Evolutionary conservation across 2,113 vertebrate species (phyloP).

Genomic region (Semicossyphus pulcher): DNA sequence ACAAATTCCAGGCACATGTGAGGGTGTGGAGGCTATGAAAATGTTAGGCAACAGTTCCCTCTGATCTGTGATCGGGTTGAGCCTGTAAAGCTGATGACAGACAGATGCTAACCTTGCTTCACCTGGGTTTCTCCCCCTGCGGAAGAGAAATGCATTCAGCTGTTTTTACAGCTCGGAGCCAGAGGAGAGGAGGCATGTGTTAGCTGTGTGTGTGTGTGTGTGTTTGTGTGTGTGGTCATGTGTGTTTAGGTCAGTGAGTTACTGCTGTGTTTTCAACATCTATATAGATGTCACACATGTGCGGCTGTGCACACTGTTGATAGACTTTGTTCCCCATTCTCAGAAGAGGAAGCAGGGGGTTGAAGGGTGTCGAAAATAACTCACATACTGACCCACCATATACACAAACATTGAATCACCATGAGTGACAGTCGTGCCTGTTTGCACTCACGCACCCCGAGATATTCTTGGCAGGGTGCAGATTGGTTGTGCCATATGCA

Average conservation of each 20-base stretch:
- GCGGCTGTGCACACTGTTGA: constrained; percentile 10
- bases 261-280: constrained; percentile 18
- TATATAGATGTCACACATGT: constrained; percentile 3
- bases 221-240: constrained; percentile 16
- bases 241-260: constrained; percentile 6
- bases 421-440: constrained; percentile 45
- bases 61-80: neutral
- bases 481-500: constrained; percentile 8
- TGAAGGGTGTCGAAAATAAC: neutral
- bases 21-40: constrained; percentile 1
- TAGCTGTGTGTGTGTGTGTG: neutral
- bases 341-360: constrained; percentile 38
- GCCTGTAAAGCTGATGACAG: neutral
- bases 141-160: neutral
- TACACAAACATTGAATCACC: constrained; percentile 23
- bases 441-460: constrained; percentile 14
- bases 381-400: neutral
- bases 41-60: neutral
- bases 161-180: constrained; percentile 11
- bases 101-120: constrained; percentile 1
- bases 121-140: neutral
- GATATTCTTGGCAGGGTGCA: constrained; percentile 31
- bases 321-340: constrained; percentile 40
- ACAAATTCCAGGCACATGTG: neutral
- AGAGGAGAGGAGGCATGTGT: neutral